Conservation (phyloP, 2,797 vertebrate species). For the Varecia variegata region DNA sequence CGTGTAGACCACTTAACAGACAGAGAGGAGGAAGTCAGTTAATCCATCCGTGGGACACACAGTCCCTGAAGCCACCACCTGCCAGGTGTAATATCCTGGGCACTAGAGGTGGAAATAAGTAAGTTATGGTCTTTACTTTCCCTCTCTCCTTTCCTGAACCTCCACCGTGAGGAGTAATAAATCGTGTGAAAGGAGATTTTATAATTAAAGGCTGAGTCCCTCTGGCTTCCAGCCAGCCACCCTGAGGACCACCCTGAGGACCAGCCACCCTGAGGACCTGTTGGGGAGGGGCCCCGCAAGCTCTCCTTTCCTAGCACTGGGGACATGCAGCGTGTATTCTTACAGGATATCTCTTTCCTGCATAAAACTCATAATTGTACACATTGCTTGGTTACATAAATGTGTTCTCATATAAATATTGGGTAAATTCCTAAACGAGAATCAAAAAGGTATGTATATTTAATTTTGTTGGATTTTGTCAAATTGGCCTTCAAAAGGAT, state of each 20-base stretch:
- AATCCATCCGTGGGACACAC: not conserved
- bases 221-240: not conserved
- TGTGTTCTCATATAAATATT: constrained; percentile 36
- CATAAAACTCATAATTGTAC: not conserved
- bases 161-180: not conserved
- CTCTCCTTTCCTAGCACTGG: not conserved
- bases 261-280: not conserved
- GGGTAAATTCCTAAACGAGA: constrained; percentile 26
- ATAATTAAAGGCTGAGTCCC: not conserved
- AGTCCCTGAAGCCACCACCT: not conserved
- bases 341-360: not conserved
- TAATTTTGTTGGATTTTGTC: constrained; percentile 16
- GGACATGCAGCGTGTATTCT: rapidly evolving
- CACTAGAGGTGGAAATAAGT: not conserved
- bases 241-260: not conserved
- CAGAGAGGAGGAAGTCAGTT: not conserved
- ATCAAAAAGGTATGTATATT: not conserved
- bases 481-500: constrained; percentile 4
- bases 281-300: not conserved
- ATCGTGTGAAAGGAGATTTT: not conserved
- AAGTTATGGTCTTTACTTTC: not conserved
- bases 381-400: not conserved
- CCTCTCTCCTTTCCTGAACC: not conserved
- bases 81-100: not conserved
- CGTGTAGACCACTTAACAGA: not conserved